phyloP scores from a whole-genome alignment of 2,113 vertebrate species.

The Oceanodroma tethys region DNA sequence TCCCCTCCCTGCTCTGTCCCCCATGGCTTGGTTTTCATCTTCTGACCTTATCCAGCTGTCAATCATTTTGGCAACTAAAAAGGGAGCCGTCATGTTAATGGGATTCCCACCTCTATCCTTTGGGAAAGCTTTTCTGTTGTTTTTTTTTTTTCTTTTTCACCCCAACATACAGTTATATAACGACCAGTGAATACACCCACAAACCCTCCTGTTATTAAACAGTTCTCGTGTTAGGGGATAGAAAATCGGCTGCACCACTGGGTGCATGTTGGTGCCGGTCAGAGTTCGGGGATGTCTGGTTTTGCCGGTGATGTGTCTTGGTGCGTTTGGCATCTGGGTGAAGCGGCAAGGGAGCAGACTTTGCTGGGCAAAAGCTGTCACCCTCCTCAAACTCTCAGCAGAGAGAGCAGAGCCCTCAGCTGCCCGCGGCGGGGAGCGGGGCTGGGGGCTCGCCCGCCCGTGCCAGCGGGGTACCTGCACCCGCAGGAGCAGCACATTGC shows the following conservation, averaged over 20 bases:
- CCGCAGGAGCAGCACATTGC: not conserved
- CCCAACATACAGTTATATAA: not conserved
- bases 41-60: constrained; percentile 51
- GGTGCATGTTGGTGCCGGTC: rapidly evolving
- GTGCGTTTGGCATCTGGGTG: not conserved
- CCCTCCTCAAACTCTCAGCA: not conserved
- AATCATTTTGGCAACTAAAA: constrained; percentile 42
- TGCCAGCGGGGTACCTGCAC: not conserved
- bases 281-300: not conserved
- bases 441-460: not conserved
- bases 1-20: not conserved
- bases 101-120: constrained; percentile 8
- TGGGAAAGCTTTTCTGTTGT: not conserved
- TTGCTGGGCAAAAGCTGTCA: not conserved
- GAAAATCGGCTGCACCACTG: rapidly evolving
- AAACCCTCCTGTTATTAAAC: not conserved
- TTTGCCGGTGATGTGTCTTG: rapidly evolving
- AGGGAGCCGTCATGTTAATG: not conserved
- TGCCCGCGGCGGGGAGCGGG: rapidly evolving
- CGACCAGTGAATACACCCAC: not conserved
- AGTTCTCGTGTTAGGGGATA: not conserved
- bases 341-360: not conserved
- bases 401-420: not conserved
- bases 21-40: constrained; percentile 39
- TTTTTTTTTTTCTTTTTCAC: not conserved